Evolutionary conservation across 2,113 vertebrate species (phyloP).

Genomic region (Macquaria australasica): DNA sequence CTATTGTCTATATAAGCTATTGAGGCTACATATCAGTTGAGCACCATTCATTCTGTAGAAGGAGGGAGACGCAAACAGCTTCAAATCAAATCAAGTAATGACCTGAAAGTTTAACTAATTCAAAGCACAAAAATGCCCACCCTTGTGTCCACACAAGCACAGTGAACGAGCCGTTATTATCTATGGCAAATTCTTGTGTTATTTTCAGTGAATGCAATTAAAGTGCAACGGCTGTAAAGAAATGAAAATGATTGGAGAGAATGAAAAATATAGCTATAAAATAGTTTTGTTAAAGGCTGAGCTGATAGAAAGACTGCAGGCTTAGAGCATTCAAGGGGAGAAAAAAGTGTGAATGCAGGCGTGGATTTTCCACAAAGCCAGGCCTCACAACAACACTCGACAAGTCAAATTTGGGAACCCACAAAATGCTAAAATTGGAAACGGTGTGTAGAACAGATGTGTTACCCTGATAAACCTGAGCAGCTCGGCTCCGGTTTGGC

Average conservation of each 20-base stretch:
- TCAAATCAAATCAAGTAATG: slow-evolving; percentile 77
- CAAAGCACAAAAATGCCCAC: slow-evolving; percentile 67
- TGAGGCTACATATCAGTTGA: slow-evolving; percentile 56
- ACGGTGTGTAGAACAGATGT: slow-evolving; percentile 71
- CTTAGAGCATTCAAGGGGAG: slow-evolving; percentile 16
- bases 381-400: slow-evolving; percentile 46
- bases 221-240: slow-evolving; percentile 69
- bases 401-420: slow-evolving; percentile 75
- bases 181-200: slow-evolving; percentile 76
- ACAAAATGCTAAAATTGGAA: slow-evolving; percentile 75
- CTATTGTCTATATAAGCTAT: no score
- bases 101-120: slow-evolving; percentile 67
- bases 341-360: slow-evolving; percentile 38
- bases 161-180: slow-evolving; percentile 74
- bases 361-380: slow-evolving; percentile 61
- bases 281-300: slow-evolving; percentile 63
- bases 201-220: slow-evolving; percentile 72
- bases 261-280: slow-evolving; percentile 49
- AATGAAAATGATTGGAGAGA: slow-evolving; percentile 62
- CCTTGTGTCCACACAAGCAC: slow-evolving; percentile 66
- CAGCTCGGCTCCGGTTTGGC: slow-evolving; percentile 27
- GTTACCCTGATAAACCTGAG: slow-evolving; percentile 68
- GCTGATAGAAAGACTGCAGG: slow-evolving; percentile 20
- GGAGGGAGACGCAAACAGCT: slow-evolving; percentile 59
- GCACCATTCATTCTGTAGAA: slow-evolving; percentile 56